Base-by-base conservation (phyloP, 2,888 invertebrate genomes). In the Papilio demoleus region DNA sequence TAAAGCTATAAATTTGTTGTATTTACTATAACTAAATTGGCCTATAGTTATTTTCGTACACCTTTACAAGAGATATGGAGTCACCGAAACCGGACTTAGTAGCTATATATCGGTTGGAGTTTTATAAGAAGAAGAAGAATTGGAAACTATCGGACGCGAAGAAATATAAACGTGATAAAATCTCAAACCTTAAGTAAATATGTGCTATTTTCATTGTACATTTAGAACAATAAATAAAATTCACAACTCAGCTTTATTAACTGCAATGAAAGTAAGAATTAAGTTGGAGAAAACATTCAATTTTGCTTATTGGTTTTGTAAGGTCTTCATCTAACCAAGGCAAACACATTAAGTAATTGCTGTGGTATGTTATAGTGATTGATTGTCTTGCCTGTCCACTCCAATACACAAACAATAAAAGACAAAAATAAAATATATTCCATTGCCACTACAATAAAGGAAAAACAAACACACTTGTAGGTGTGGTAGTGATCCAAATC, bases 51-150 rank as follows among this genome's bases (percentile, higher is more conserved):
- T 31, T 45, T 45, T 45, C 60, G 45, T 53, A 61, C 27, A 71
- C 45, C 38, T 40, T 36, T 42, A 61, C 31, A 69, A 61, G 56
- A 65, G 61, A 65, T 60, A 22, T 14, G 22, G 65, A 69, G 42
- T 12, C 22, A n/a, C 61, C 70, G 2, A 75, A 79, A 64, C 47
- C 78, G 0, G 83, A 84, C 31, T 66, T 86, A 40, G 47, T 78
- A 27, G 82, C 86, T 3, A 80, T 88, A 9, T 85, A 83, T 58
- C 81, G 79, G 14, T 77, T 88, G 2, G 85, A 88, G 65, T 87
- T 87, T 69, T 88, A 88, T 68, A 83, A 78, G 68, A 87, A 87
- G 27, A 81, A 87, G 68, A 83, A 81, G 22, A 82, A 82, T 27
- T 88, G 88, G 88, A 85, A 83, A 70, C 73, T 85, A 1, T 70